Percentiles rank a stretch among this genome's conserved stretches.
Conservation (phyloP, 2,888 invertebrate genomes). For the Clunio marinus region DNA sequence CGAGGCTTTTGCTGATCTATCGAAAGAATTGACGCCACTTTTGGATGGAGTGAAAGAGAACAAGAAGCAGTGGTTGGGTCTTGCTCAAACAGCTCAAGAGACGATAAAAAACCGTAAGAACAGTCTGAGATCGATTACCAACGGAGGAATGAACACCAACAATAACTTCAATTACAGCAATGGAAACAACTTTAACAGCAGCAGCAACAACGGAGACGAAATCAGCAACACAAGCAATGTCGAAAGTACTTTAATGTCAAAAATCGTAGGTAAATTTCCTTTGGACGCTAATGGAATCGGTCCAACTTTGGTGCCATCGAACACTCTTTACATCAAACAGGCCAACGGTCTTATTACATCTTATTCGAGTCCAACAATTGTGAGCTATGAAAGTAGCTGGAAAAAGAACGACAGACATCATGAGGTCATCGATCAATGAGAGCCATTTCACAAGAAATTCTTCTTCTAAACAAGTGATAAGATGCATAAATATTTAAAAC, state of each 20-base stretch:
- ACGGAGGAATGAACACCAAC: slow-evolving; percentile 37
- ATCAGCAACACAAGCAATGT: slow-evolving; percentile 4
- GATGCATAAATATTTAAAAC: no score
- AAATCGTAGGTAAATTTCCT: slow-evolving; percentile 37
- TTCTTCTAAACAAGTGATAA: slow-evolving; percentile 2
- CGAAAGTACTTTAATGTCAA: slow-evolving; percentile 23
- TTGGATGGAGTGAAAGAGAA: slow-evolving; percentile 79
- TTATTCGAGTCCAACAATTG: slow-evolving; percentile 16
- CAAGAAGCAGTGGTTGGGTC: slow-evolving; percentile 76
- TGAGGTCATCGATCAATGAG: slow-evolving; percentile 32
- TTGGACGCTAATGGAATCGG: slow-evolving; percentile 14
- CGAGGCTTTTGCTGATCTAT: slow-evolving; percentile 81
- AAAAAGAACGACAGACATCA: slow-evolving; percentile 17
- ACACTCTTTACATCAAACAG: slow-evolving; percentile 17
- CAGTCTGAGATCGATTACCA: slow-evolving; percentile 38
- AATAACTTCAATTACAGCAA: slow-evolving; percentile 40
- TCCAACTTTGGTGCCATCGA: neutral
- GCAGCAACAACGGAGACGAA: slow-evolving; percentile 20
- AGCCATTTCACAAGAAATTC: neutral
- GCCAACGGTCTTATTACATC: slow-evolving; percentile 22
- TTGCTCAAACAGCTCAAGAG: slow-evolving; percentile 55
- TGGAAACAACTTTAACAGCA: slow-evolving; percentile 41
- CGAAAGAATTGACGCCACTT: slow-evolving; percentile 72
- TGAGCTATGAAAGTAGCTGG: slow-evolving; percentile 19
- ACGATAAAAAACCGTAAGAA: slow-evolving; percentile 43